Percentiles rank a stretch among this genome's conserved stretches.
Conservation (phyloP, 2,113 vertebrate species). For the Sturnira hondurensis region DNA sequence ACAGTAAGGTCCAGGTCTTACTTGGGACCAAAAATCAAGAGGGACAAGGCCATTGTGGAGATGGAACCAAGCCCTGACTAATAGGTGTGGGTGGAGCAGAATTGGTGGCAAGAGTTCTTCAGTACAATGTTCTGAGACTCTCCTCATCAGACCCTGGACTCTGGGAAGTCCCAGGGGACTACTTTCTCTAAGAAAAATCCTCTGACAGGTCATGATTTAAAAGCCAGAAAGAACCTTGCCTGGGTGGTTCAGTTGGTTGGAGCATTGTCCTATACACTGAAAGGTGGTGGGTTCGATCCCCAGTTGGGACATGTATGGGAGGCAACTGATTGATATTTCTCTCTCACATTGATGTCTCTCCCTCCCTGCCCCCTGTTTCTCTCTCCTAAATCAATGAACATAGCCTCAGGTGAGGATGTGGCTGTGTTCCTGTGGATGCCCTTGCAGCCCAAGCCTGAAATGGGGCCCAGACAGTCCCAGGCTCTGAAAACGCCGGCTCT, state of each 20-base stretch:
- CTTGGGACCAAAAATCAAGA: neutral
- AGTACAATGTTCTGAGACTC: neutral
- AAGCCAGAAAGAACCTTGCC: neutral
- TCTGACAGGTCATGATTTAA: neutral
- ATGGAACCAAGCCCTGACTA: accelerated
- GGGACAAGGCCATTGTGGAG: neutral
- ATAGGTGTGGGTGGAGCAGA: neutral
- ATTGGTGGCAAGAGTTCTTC: neutral
- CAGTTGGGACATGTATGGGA: too few relatives aligned
- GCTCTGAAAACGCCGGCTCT: neutral
- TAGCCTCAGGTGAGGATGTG: too few relatives aligned
- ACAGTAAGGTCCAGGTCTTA: neutral
- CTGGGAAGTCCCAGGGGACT: neutral
- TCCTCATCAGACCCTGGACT: neutral
- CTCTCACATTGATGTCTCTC: too few relatives aligned
- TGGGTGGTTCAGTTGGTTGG: neutral
- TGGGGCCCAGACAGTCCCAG: neutral
- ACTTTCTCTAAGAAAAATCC: neutral
- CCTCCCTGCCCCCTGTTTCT: too few relatives aligned
- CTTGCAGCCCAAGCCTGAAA: neutral
- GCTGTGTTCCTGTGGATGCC: neutral
- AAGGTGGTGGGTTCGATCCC: too few relatives aligned
- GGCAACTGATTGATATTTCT: too few relatives aligned
- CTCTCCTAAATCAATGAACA: too few relatives aligned
- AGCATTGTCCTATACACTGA: too few relatives aligned